Conservation (phyloP, 2,797 vertebrate species). For the Phyllotis vaccarum region DNA sequence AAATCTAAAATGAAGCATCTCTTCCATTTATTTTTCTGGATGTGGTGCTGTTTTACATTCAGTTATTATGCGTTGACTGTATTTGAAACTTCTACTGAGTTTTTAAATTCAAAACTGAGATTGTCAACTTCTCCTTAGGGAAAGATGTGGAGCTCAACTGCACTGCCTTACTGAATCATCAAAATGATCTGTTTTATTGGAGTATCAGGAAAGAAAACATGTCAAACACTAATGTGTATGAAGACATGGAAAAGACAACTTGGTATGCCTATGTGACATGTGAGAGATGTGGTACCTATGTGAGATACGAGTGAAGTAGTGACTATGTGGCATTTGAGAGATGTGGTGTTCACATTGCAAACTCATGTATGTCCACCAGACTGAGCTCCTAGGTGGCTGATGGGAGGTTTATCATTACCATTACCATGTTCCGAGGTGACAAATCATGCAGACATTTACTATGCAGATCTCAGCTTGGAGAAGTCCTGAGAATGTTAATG, state of each 20-base stretch:
- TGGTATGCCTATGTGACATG: conserved; percentile 66
- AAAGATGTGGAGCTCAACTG: conserved; percentile 86
- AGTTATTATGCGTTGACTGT: not conserved
- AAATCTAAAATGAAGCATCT: not conserved
- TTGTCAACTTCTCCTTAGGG: conserved; percentile 81
- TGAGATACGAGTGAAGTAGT: not conserved
- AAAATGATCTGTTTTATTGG: conserved; percentile 83
- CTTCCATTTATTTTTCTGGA: not conserved
- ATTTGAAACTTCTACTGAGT: conserved; percentile 16
- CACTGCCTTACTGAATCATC: conserved; percentile 80
- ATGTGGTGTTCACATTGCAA: not conserved
- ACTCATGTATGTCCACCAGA: not conserved
- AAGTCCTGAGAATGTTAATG: not conserved
- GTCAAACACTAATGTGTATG: not conserved
- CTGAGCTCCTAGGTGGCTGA: not conserved
- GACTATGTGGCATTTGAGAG: not conserved
- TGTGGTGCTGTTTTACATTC: not conserved
- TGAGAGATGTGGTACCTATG: not conserved
- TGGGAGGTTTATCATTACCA: not conserved
- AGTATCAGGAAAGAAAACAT: not conserved
- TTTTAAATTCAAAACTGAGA: conserved; percentile 32
- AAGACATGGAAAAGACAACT: conserved; percentile 42
- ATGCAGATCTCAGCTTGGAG: conserved; percentile 4
- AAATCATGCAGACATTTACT: not conserved
- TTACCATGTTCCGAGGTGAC: not conserved